phyloP scores from a whole-genome alignment of 2,797 vertebrate genomes.

The Ciconia nigra region DNA sequence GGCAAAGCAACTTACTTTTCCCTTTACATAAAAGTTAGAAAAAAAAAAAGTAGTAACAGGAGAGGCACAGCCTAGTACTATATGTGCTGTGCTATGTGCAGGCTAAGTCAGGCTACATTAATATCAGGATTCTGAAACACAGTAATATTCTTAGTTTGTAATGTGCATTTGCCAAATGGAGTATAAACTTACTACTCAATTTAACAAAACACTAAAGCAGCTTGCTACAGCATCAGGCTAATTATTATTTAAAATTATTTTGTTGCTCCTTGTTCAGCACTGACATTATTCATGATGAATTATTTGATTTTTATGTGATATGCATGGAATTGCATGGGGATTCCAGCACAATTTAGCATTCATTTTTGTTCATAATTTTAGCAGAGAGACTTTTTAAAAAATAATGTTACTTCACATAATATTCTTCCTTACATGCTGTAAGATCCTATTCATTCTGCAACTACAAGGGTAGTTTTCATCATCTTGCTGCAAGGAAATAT shows the following conservation, averaged over 20 bases:
- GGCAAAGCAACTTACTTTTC: not conserved
- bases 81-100: not conserved
- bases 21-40: not conserved
- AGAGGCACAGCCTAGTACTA: not conserved
- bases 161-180: conserved; percentile 8
- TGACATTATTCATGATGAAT: conserved; percentile 23
- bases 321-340: not conserved
- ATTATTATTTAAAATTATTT: conserved; percentile 61
- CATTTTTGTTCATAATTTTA: conserved; percentile 26
- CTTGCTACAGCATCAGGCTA: not conserved
- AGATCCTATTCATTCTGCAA: not conserved
- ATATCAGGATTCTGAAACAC: not conserved
- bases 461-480: not conserved
- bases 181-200: conserved; percentile 11
- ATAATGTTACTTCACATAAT: conserved; percentile 43
- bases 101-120: not conserved
- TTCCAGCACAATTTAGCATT: conserved; percentile 24
- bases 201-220: conserved; percentile 37
- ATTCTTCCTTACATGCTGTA: conserved; percentile 13
- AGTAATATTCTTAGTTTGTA: not conserved
- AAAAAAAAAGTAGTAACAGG: not conserved
- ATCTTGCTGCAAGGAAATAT: not conserved
- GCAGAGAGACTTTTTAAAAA: conserved; percentile 28
- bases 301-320: conserved; percentile 32
- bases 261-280: conserved; percentile 13